Percentiles rank a stretch among this genome's conserved stretches.
phyloP scores from a whole-genome alignment of 2,113 vertebrate species.

The Eidolon helvum region DNA sequence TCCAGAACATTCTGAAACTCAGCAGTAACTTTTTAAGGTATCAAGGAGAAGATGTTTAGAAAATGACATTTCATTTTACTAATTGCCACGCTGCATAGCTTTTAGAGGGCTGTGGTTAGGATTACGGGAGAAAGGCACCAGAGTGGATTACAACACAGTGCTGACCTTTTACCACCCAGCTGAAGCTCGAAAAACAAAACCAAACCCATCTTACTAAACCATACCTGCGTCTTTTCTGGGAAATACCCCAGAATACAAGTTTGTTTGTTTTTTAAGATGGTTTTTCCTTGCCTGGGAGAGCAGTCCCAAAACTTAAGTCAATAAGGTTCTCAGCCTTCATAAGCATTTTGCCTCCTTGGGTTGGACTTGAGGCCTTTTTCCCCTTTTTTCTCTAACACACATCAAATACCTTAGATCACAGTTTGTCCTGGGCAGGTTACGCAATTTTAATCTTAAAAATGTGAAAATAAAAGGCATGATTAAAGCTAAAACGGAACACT shows the following conservation, averaged over 20 bases:
- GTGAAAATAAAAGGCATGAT: constrained; percentile 60
- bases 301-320: constrained; percentile 39
- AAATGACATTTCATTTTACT: constrained; percentile 59
- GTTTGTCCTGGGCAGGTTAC: background rate
- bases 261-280: constrained; percentile 75
- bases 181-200: constrained; percentile 62
- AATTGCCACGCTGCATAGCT: constrained; percentile 43
- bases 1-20: constrained; percentile 41
- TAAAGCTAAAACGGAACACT: constrained; percentile 35
- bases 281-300: constrained; percentile 76
- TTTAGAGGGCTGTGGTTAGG: constrained; percentile 65
- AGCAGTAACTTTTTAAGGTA: constrained; percentile 61
- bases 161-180: constrained; percentile 59
- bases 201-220: constrained; percentile 66
- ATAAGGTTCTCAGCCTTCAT: constrained; percentile 35
- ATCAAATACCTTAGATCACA: constrained; percentile 34
- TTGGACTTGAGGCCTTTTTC: background rate
- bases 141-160: constrained; percentile 50
- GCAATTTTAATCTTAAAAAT: constrained; percentile 65
- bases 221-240: constrained; percentile 80
- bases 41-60: constrained; percentile 47
- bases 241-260: constrained; percentile 62
- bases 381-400: background rate
- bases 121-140: constrained; percentile 59
- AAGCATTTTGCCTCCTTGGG: constrained; percentile 23